Conservation (phyloP, 2,797 vertebrate genomes). For the Silurus aristotelis region DNA sequence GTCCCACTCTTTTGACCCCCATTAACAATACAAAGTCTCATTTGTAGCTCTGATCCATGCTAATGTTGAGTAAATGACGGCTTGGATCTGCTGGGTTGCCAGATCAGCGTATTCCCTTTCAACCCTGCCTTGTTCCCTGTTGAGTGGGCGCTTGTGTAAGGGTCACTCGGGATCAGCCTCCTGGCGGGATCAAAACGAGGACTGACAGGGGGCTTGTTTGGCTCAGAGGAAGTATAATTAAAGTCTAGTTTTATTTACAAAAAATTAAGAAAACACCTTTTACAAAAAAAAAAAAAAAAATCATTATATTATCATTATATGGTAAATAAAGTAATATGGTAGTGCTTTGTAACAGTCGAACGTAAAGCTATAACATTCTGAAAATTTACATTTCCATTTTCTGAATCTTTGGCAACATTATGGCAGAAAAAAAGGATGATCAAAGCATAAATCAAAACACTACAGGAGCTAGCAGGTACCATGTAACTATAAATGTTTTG, state of each 20-base stretch:
- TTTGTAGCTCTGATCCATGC: constrained; percentile 52
- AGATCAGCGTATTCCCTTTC: constrained; percentile 40
- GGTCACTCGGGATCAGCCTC: constrained; percentile 45
- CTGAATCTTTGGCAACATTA: too few relatives aligned
- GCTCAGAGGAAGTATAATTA: not conserved
- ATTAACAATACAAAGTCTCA: constrained; percentile 54
- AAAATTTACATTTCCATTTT: too few relatives aligned
- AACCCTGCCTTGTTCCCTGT: constrained; percentile 23
- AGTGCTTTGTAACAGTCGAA: too few relatives aligned
- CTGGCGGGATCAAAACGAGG: constrained; percentile 36
- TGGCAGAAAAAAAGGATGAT: not conserved
- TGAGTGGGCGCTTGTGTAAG: constrained; percentile 35
- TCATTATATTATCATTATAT: too few relatives aligned
- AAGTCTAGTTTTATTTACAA: not conserved
- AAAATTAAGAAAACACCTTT: too few relatives aligned
- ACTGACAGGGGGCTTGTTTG: not conserved
- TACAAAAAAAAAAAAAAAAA: too few relatives aligned
- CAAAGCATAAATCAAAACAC: not conserved
- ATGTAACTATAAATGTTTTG: not conserved
- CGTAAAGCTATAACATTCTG: too few relatives aligned
- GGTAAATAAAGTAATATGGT: too few relatives aligned
- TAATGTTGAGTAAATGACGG: constrained; percentile 40
- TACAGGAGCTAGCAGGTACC: not conserved
- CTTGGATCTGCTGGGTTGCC: constrained; percentile 27
- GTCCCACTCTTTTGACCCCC: constrained; percentile 46